Percentiles rank a stretch among this genome's conserved stretches.
These are phyloP conservation scores for Diprion similis DNA, from an alignment of 1,140 invertebrate species.

Conservation along the genomic window DNA sequence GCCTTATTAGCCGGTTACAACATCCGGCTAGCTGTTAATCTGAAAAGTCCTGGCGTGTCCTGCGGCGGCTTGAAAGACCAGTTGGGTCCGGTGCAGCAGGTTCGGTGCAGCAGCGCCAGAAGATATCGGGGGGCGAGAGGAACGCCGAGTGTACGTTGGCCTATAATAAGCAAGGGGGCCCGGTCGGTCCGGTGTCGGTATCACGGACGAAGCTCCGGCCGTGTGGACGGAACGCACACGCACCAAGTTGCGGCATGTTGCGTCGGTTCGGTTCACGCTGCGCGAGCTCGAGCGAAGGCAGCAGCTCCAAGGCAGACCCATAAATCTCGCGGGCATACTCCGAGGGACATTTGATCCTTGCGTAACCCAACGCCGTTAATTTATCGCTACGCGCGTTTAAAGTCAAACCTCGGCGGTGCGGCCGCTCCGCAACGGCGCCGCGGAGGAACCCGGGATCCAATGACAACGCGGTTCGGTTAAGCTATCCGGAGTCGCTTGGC, in stretches of 20 bases:
- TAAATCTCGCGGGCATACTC: conserved; percentile 62
- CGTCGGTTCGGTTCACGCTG: conserved; percentile 59
- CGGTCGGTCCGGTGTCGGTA: background rate
- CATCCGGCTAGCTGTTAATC: conserved; percentile 58
- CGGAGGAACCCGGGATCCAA: background rate
- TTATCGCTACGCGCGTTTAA: conserved; percentile 61
- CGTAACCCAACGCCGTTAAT: conserved; percentile 65
- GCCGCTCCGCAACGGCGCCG: background rate
- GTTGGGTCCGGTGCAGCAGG: conserved; percentile 26
- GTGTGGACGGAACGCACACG: conserved; percentile 39
- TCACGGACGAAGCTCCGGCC: background rate
- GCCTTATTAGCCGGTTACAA: conserved; percentile 60
- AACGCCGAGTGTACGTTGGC: conserved; percentile 47
- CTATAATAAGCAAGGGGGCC: conserved; percentile 57
- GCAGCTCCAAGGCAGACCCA: conserved; percentile 54
- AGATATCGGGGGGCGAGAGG: conserved; percentile 21
- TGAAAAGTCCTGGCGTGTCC: conserved; percentile 59
- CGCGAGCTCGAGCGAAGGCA: conserved; percentile 36
- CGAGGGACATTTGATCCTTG: conserved; percentile 64
- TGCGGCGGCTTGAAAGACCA: conserved; percentile 46
- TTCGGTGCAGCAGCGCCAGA: background rate
- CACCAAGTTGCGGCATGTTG: conserved; percentile 46
- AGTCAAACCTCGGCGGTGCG: conserved; percentile 53
- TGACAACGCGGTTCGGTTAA: background rate
- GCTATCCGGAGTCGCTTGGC: background rate